These are phyloP conservation scores for Pheucticus melanocephalus DNA, from an alignment of 2,113 vertebrate genomes.

Conservation along the genomic window DNA sequence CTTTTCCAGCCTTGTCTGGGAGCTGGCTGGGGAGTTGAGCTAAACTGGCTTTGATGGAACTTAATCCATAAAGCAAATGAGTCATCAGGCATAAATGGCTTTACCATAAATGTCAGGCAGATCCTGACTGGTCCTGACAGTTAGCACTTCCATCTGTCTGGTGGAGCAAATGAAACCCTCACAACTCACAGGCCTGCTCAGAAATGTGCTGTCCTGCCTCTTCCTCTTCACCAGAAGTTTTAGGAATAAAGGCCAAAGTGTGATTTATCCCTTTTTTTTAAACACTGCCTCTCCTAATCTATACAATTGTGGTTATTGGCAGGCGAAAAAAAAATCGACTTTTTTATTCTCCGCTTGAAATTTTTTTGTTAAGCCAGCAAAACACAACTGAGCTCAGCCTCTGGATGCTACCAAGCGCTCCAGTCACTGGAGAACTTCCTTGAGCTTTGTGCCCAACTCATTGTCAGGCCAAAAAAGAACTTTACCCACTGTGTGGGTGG, in stretches of 20 bases:
- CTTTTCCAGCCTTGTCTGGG: constrained; percentile 52
- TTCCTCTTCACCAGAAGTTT: not conserved
- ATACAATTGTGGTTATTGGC: not conserved
- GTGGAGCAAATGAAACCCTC: not conserved
- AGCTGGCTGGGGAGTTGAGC: constrained; percentile 31
- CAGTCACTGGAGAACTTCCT: not conserved
- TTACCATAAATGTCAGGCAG: constrained; percentile 46
- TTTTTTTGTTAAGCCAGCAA: not conserved
- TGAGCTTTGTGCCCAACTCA: not conserved
- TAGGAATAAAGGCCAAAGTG: not conserved
- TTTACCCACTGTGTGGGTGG: fast-evolving
- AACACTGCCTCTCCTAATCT: not conserved
- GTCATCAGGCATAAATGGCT: constrained; percentile 30
- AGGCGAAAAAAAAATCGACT: not conserved
- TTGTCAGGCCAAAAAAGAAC: not conserved
- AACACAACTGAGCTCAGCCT: not conserved
- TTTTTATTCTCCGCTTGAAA: not conserved
- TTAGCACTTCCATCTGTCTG: not conserved
- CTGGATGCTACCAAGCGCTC: not conserved
- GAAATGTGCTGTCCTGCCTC: not conserved
- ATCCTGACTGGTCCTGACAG: not conserved
- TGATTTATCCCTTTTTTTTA: not conserved
- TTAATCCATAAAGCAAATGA: constrained; percentile 35
- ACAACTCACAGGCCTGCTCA: not conserved
- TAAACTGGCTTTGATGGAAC: constrained; percentile 10